Evolutionary conservation across 2,888 invertebrate species (phyloP).

Genomic region (Conomelus anceps): DNA sequence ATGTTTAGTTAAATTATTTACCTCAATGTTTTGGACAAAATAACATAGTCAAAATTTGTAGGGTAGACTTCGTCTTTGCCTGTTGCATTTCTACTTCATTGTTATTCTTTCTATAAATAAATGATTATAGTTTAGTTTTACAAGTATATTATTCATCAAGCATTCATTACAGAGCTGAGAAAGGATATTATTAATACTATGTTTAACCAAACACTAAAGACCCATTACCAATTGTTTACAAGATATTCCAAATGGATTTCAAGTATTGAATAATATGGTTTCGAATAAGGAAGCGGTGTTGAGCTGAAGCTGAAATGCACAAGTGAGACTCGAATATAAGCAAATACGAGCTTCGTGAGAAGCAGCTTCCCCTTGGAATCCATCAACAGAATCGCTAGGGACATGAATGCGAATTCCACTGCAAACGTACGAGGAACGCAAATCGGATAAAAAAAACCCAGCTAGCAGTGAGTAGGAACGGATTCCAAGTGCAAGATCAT

Average conservation of each 20-base stretch:
- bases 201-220: neutral
- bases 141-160: no score
- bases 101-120: no score
- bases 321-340: neutral
- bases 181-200: neutral
- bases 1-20: no score
- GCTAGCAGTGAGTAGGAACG: neutral
- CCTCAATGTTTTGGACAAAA: no score
- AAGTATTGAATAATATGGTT: neutral
- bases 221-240: neutral
- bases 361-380: neutral
- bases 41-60: no score
- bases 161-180: no score
- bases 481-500: neutral
- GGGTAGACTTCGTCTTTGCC: no score
- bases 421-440: neutral
- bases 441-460: neutral
- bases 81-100: no score
- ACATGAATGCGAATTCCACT: neutral
- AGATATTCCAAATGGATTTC: neutral
- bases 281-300: neutral
- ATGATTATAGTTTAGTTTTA: no score
- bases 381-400: neutral
- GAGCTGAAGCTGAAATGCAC: neutral
- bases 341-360: neutral